Conservation (phyloP, 2,113 vertebrate species). For the Odobenus rosmarus region DNA sequence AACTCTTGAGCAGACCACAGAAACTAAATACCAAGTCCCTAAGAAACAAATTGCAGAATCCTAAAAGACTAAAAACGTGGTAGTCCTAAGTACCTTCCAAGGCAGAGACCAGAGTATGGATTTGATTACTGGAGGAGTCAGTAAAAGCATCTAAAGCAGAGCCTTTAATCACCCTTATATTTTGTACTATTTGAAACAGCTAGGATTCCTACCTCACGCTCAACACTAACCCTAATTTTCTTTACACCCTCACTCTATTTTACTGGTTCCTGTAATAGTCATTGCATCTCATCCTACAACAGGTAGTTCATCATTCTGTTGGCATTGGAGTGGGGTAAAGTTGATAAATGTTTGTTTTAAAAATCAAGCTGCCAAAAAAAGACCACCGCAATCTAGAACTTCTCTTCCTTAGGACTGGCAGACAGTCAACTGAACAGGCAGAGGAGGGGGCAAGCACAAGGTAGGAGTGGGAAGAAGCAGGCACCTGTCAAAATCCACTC, state of each 20-base stretch:
- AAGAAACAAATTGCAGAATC: not conserved
- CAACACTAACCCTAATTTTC: not conserved
- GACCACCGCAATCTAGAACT: not conserved
- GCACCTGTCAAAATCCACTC: not conserved
- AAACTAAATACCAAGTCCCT: not conserved
- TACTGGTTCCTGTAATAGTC: not conserved
- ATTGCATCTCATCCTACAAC: not conserved
- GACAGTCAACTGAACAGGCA: not conserved
- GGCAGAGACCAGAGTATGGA: not conserved
- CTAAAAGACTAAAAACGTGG: not conserved
- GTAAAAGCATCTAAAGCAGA: not conserved
- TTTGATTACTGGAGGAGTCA: not conserved
- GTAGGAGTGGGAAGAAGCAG: not conserved
- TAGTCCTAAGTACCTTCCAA: not conserved
- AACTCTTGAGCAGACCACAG: not conserved
- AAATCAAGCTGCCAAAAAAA: not conserved
- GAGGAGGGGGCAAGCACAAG: not conserved
- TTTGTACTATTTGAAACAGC: not conserved
- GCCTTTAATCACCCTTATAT: not conserved
- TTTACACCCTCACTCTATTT: not conserved
- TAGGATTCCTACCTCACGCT: not conserved
- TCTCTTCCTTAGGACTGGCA: not conserved
- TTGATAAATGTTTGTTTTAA: not conserved
- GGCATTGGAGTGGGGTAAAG: not conserved
- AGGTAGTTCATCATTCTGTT: not conserved